Evolutionary conservation across 2,797 vertebrate species (phyloP).

Genomic region (Bovichtus variegatus): DNA sequence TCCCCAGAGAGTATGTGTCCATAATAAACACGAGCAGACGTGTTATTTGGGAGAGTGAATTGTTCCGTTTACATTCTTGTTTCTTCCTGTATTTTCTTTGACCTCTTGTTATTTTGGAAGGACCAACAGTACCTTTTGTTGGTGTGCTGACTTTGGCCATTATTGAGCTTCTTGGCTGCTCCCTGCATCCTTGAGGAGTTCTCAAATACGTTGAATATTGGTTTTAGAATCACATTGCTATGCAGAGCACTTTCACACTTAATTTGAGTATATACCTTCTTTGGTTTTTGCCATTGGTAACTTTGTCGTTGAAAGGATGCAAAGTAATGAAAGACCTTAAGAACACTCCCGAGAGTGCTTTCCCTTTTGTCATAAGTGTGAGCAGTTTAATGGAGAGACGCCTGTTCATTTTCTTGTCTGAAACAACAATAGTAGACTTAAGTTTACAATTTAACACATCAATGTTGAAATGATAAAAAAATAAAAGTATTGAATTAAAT

Average conservation of each 20-base stretch:
- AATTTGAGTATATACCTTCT: background rate
- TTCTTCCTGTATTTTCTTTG: constrained; percentile 12
- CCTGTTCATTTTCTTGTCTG: constrained; percentile 6
- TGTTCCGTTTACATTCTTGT: constrained; percentile 29
- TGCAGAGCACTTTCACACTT: constrained; percentile 3
- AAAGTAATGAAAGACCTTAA: background rate
- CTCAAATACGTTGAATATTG: background rate
- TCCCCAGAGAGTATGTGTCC: background rate
- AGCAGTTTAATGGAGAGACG: constrained; percentile 1
- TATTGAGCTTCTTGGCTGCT: background rate
- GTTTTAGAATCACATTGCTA: constrained; percentile 5
- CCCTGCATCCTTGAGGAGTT: background rate
- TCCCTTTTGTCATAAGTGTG: background rate
- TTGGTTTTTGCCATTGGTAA: background rate
- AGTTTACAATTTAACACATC: constrained; percentile 11
- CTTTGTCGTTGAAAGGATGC: background rate
- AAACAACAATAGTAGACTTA: background rate
- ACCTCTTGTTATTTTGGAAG: constrained; percentile 23
- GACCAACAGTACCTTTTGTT: background rate
- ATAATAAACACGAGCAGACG: constrained; percentile 11
- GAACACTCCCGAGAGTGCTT: background rate
- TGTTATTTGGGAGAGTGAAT: constrained; percentile 2
- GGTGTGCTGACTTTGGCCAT: constrained; percentile 17
- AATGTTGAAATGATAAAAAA: background rate
- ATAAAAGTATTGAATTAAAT: background rate